Base-by-base conservation (phyloP, 92 coral and sea anemone genomes). In the Epizoanthus stellaris region DNA sequence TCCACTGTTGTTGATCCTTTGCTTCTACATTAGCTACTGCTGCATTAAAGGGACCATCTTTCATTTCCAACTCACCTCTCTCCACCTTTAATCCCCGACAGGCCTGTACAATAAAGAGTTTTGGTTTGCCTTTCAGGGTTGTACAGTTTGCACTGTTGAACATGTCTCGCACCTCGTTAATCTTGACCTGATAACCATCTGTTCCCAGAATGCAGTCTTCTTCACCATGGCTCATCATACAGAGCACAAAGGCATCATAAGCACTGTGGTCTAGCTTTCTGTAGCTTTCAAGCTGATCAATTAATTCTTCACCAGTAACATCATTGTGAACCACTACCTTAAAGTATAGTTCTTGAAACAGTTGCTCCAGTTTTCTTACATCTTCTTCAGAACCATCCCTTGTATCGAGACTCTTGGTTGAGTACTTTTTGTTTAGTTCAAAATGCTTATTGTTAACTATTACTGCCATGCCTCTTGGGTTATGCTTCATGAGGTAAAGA, bases 161-260 rank as follows among this genome's bases (percentile, higher is more conserved):
- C 83, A 62, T 62, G 21, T 79, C 45, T 59, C 61, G 73, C 14
- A 79, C 59, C 3, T 63, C 17, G 17, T 19, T 19, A 43, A 79
- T 79, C 10, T 21, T 12, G 23, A 79, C 72, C 23, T 14, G 12
- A 6, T 8, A 17, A 2, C 75, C 88, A 15, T 85, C 88, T 2
- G 53, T 70, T 2, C 88, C 84, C 0, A 62, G 14, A 56, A 85
- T 77, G 12, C 42, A 43, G 10, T 85, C 84, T 3, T 56, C 82
- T 17, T 66, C 77, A 4, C 84, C 88, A 19, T 76, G 88, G 10
- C 83, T 76, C 88, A 85, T 85, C 19, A 85, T 45, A n/a, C 81
- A 67, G 36, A 77, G 49, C 68, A 76, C 88, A 67, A 85, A 77
- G 11, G 84, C 84, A 21, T 67, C 34, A 38, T 45, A 77, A 0